Conservation (phyloP, 1,140 invertebrate species). For the Cyclargus thomasi region DNA sequence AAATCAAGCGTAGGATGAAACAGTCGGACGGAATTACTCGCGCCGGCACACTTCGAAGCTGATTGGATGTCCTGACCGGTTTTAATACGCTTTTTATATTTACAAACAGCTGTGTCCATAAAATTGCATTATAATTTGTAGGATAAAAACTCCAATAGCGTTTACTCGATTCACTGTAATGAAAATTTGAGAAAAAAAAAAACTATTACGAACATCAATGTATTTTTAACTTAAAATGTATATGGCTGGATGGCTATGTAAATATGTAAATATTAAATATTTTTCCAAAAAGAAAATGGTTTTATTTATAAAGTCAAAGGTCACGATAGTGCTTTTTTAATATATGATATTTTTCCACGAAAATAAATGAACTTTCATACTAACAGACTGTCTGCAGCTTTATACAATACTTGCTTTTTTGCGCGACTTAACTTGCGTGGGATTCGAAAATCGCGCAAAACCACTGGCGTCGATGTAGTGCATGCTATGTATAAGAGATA, state of each 20-base stretch:
- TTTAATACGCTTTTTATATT: conserved; percentile 16
- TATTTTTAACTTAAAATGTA: conserved; percentile 18
- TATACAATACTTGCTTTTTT: no score
- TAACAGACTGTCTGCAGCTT: no score
- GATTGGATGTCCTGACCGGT: conserved; percentile 19
- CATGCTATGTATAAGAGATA: no score
- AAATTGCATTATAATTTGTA: conserved; percentile 19
- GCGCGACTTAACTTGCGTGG: no score
- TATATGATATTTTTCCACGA: no score
- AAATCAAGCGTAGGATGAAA: conserved; percentile 18
- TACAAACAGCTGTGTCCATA: conserved; percentile 17
- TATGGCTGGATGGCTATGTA: conserved; percentile 37
- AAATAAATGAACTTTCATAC: no score
- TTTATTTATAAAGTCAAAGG: no score
- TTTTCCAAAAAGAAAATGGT: conserved; percentile 41
- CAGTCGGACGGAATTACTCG: conserved; percentile 19
- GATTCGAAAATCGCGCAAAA: no score
- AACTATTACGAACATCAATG: conserved; percentile 11
- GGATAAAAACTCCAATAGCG: neutral
- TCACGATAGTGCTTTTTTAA: no score
- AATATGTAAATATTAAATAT: conserved; percentile 63
- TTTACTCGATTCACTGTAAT: neutral
- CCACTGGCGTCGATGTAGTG: no score
- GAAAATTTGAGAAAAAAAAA: neutral
- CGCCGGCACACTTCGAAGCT: conserved; percentile 12